Evolutionary conservation across 1,140 invertebrate species (phyloP).

Genomic region (Rhizoglyphus robini): DNA sequence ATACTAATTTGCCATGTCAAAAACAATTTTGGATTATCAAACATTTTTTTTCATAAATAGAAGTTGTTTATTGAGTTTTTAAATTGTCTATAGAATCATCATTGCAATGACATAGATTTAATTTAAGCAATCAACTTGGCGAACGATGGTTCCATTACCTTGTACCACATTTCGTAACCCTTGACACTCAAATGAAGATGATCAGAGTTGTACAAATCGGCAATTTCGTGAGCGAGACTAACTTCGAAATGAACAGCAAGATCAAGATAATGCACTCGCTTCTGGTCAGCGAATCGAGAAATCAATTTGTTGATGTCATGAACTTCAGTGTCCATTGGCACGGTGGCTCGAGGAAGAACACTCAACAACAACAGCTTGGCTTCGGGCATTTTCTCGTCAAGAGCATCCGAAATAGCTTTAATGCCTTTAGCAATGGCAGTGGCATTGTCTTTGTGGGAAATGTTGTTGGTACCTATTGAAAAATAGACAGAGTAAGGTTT

Average conservation of each 20-base stretch:
- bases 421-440: slow-evolving; percentile 9
- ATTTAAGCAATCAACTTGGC: background rate
- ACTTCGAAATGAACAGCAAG: background rate
- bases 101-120: too few species aligned
- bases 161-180: slow-evolving; percentile 12
- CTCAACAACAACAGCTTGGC: slow-evolving; percentile 11
- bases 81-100: too few species aligned
- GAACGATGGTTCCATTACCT: slow-evolving; percentile 2
- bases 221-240: background rate
- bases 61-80: too few species aligned
- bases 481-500: background rate
- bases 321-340: background rate
- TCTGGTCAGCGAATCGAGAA: background rate
- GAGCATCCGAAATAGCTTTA: background rate
- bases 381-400: background rate
- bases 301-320: slow-evolving; percentile 4
- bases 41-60: too few species aligned
- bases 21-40: too few species aligned
- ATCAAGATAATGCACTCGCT: background rate
- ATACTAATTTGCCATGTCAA: too few species aligned
- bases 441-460: background rate
- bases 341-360: background rate
- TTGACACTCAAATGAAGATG: background rate
- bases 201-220: background rate
- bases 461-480: slow-evolving; percentile 11